Conservation (phyloP, 1,140 invertebrate genomes). For the Nasonia vitripennis region DNA sequence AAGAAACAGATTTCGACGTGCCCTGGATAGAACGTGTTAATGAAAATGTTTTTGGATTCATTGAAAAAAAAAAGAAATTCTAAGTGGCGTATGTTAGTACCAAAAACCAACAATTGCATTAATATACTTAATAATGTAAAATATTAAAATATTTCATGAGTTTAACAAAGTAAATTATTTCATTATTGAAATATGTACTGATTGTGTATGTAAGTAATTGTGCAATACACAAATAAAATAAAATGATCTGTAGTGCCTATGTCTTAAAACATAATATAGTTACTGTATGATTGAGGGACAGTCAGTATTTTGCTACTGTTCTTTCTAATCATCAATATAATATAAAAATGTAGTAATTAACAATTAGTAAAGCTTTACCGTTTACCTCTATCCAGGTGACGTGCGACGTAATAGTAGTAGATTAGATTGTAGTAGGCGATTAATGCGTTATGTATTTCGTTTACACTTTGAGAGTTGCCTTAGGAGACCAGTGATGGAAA, state of each 20-base stretch:
- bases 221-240: neutral
- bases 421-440: slow-evolving; percentile 57
- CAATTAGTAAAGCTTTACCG: slow-evolving; percentile 27
- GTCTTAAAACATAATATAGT: neutral
- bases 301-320: too few species aligned
- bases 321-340: neutral
- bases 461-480: slow-evolving; percentile 73
- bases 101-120: neutral
- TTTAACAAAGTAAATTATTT: neutral
- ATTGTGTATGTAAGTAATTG: neutral
- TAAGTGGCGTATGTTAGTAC: neutral
- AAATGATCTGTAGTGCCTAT: neutral
- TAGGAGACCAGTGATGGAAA: slow-evolving; percentile 71
- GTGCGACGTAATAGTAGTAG: slow-evolving; percentile 52
- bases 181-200: neutral
- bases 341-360: slow-evolving; percentile 33
- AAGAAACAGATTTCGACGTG: slow-evolving; percentile 46
- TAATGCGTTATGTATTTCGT: slow-evolving; percentile 50
- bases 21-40: slow-evolving; percentile 44
- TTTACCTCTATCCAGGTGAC: slow-evolving; percentile 39
- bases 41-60: slow-evolving; percentile 5
- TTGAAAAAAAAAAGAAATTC: slow-evolving; percentile 2
- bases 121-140: neutral
- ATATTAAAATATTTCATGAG: neutral
- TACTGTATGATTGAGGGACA: too few species aligned